A percentile compares a stretch with the other conserved stretches of the same genome.
These are phyloP conservation scores for Megaustenia siamemsis DNA, from an alignment of 2,888 invertebrate species.

Conservation along the genomic window DNA sequence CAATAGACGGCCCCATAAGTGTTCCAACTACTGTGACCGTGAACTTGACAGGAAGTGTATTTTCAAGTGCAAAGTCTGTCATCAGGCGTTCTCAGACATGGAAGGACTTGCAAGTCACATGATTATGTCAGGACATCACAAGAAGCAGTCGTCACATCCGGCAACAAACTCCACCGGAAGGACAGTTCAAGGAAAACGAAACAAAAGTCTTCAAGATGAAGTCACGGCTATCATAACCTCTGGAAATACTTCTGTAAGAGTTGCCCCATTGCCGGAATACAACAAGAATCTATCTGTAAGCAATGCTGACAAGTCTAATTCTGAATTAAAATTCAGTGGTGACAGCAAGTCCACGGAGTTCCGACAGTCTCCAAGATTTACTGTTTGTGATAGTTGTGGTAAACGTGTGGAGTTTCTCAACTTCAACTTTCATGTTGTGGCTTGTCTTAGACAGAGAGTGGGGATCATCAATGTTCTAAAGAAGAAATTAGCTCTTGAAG, in stretches of 20 bases:
- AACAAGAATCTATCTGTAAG: constrained; percentile 62
- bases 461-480: constrained; percentile 62
- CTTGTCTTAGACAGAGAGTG: constrained; percentile 83
- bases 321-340: neutral
- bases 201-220: constrained; percentile 56
- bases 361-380: neutral
- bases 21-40: constrained; percentile 74
- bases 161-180: neutral
- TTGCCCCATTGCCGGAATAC: constrained; percentile 66
- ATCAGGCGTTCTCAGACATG: constrained; percentile 89
- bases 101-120: constrained; percentile 98
- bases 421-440: constrained; percentile 95
- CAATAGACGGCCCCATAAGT: constrained; percentile 74
- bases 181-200: constrained; percentile 53
- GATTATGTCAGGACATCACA: constrained; percentile 98
- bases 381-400: constrained; percentile 94
- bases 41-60: constrained; percentile 82
- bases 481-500: constrained; percentile 59
- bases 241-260: constrained; percentile 62
- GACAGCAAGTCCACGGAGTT: neutral
- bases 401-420: constrained; percentile 94
- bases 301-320: neutral
- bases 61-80: constrained; percentile 97
- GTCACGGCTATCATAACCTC: constrained; percentile 55
- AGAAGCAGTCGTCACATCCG: constrained; percentile 85